These are phyloP conservation scores for Melangyna quadrimaculata DNA, from an alignment of 2,888 invertebrate species.

Conservation along the genomic window DNA sequence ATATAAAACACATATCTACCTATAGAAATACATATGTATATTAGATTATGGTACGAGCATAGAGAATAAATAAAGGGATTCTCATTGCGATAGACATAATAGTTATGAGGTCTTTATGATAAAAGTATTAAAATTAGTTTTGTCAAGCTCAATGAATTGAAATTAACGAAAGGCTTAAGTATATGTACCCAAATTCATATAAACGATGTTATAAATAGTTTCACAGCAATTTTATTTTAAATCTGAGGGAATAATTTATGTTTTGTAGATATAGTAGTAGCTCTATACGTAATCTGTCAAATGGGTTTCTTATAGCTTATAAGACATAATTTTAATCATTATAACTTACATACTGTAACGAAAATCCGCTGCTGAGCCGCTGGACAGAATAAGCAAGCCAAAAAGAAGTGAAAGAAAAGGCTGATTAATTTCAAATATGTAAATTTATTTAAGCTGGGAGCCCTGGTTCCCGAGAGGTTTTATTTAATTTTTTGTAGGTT, in stretches of 20 bases:
- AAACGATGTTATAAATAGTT: background rate
- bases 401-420: too few relatives aligned
- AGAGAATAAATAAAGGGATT: background rate
- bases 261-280: background rate
- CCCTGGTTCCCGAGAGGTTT: too few relatives aligned
- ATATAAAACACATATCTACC: background rate
- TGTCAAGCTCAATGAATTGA: background rate
- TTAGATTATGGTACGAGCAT: background rate
- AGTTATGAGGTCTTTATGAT: constrained; percentile 6
- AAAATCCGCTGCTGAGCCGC: too few relatives aligned
- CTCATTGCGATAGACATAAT: background rate
- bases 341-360: too few relatives aligned
- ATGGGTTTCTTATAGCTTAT: too few relatives aligned
- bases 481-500: too few relatives aligned
- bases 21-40: background rate
- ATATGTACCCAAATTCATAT: background rate
- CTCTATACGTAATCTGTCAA: too few relatives aligned
- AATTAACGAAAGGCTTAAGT: background rate
- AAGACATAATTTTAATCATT: too few relatives aligned
- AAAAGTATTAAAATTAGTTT: constrained; percentile 20
- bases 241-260: background rate
- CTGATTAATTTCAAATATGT: too few relatives aligned
- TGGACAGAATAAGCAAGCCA: too few relatives aligned
- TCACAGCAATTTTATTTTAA: background rate
- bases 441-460: too few relatives aligned